These are phyloP conservation scores for Halcyon badia DNA, from an alignment of 2,797 vertebrate genomes.

Conservation along the genomic window DNA sequence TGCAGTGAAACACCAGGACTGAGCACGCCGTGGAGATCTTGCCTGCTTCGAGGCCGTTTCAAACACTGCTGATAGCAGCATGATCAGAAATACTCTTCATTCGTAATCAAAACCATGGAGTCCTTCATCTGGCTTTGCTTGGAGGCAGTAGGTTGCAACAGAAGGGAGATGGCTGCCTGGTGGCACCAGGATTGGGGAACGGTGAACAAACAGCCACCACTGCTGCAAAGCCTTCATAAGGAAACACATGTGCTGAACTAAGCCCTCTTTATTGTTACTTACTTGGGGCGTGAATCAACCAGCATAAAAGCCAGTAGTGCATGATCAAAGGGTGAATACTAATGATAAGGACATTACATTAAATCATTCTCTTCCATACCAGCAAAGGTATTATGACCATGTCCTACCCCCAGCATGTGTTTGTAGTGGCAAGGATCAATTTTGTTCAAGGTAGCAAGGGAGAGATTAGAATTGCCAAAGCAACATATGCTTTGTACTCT, in stretches of 20 bases:
- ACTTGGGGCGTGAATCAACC: background rate
- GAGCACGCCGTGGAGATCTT: fast-evolving
- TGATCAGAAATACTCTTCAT: background rate
- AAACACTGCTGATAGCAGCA: background rate
- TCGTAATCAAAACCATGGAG: background rate
- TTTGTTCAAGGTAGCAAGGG: background rate
- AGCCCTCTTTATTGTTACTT: background rate
- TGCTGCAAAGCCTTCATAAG: background rate
- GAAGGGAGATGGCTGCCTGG: background rate
- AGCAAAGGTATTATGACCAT: background rate
- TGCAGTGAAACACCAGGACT: background rate
- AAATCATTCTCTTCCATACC: background rate
- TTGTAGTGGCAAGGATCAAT: background rate
- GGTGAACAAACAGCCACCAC: background rate
- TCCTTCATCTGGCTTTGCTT: background rate
- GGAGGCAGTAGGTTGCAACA: background rate
- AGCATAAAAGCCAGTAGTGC: background rate
- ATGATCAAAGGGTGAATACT: conserved; percentile 42
- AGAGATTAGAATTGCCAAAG: background rate
- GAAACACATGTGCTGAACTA: background rate
- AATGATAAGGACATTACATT: background rate
- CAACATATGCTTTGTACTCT: fast-evolving
- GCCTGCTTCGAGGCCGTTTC: background rate
- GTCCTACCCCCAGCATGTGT: background rate
- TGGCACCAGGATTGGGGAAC: background rate